A percentile compares a stretch with the other conserved stretches of the same genome.
Conservation (phyloP, 2,113 vertebrate species). For the Crotalus helleri region DNA sequence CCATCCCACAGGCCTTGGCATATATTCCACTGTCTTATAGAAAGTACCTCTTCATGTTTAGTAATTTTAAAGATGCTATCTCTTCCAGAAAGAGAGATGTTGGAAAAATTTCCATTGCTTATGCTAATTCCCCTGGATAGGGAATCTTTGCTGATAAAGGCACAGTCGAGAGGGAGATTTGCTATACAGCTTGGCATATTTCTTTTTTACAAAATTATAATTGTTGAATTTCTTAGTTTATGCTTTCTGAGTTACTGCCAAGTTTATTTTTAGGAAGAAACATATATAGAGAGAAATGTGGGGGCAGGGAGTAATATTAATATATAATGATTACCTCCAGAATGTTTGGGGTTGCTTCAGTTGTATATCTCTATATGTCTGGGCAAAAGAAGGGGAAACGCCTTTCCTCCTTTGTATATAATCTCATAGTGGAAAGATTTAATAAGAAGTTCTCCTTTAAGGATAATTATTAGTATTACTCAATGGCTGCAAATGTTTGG, state of each 20-base stretch:
- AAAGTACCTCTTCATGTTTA: constrained; percentile 64
- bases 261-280: constrained; percentile 40
- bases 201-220: constrained; percentile 62
- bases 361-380: constrained; percentile 3
- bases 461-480: constrained; percentile 50
- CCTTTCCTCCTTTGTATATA: not conserved
- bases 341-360: constrained; percentile 35
- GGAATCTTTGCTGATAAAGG: constrained; percentile 59
- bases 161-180: constrained; percentile 53
- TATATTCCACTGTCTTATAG: constrained; percentile 33
- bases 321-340: constrained; percentile 50
- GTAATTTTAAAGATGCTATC: constrained; percentile 63
- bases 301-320: constrained; percentile 2
- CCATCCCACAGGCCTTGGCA: constrained; percentile 18
- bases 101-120: constrained; percentile 56
- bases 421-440: constrained; percentile 22
- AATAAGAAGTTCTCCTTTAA: not conserved
- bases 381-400: not conserved
- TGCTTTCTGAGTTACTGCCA: constrained; percentile 58
- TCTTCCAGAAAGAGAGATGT: constrained; percentile 49
- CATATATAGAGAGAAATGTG: not conserved
- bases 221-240: constrained; percentile 59
- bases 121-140: constrained; percentile 31
- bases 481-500: not conserved
- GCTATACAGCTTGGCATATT: constrained; percentile 34